Evolutionary conservation across 1,140 invertebrate genomes (phyloP).

Genomic region (Carposina sasakii): DNA sequence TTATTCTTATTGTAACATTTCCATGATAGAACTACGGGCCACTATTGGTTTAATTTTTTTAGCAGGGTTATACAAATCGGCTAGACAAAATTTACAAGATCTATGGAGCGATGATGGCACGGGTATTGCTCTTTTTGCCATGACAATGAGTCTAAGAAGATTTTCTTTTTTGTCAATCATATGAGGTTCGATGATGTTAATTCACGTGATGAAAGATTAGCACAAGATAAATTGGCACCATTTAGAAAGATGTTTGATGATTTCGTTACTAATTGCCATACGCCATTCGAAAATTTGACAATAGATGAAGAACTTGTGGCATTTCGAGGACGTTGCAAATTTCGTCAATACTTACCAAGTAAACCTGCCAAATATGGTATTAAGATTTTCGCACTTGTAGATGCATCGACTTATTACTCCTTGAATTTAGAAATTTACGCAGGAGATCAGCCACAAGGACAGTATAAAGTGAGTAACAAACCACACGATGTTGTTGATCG

Average conservation of each 20-base stretch:
- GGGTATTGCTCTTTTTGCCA: background rate
- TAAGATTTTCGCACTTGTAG: conserved; percentile 5
- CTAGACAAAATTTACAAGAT: conserved; percentile 4
- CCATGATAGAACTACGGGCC: too few species aligned
- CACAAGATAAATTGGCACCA: background rate
- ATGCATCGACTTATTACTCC: conserved; percentile 29
- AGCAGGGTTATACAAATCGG: background rate
- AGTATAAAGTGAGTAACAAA: conserved; percentile 28
- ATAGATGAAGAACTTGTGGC: conserved; percentile 39
- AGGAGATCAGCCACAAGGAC: conserved; percentile 36
- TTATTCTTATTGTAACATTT: too few species aligned
- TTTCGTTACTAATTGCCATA: conserved; percentile 11
- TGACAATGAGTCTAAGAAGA: conserved; percentile 4
- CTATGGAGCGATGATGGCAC: conserved; percentile 6
- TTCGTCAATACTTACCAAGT: conserved; percentile 2
- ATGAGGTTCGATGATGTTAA: conserved; percentile 1
- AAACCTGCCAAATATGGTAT: conserved; percentile 11
- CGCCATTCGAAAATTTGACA: conserved; percentile 19
- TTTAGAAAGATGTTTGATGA: conserved; percentile 3
- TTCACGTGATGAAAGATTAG: background rate
- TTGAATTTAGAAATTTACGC: conserved; percentile 31
- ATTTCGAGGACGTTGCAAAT: conserved; percentile 30
- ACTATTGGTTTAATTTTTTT: background rate
- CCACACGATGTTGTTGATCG: conserved; percentile 22
- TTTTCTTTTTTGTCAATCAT: conserved; percentile 2